Conservation (phyloP, 53 echinoderm and acorn worm genomes). For the Actinopyga echinites region DNA sequence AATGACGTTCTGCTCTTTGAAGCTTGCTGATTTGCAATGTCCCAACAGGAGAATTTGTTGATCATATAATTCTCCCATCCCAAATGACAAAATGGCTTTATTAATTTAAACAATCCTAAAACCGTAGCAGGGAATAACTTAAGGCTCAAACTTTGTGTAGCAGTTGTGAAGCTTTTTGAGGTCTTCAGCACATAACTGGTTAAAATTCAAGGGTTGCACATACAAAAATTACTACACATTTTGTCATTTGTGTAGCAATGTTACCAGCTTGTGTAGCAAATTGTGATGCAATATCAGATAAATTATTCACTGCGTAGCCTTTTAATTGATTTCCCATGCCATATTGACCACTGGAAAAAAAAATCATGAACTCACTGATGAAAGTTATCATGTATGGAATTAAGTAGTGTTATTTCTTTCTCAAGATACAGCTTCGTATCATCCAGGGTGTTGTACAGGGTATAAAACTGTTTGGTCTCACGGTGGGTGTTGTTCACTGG, state of each 20-base stretch:
- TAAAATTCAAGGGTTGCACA: too few species aligned
- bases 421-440: slow-evolving; percentile 96
- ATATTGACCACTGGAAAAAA: neutral
- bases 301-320: too few species aligned
- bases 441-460: slow-evolving; percentile 97
- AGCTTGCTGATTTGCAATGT: too few species aligned
- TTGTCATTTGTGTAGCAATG: too few species aligned
- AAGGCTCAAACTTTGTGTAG: too few species aligned
- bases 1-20: too few species aligned
- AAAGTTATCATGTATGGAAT: slow-evolving; percentile 98
- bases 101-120: neutral
- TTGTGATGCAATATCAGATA: too few species aligned
- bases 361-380: slow-evolving; percentile 80
- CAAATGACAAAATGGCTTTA: neutral
- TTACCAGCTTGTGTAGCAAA: too few species aligned
- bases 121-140: too few species aligned
- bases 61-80: too few species aligned
- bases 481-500: slow-evolving; percentile 86
- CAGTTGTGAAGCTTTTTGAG: neutral
- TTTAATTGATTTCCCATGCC: neutral
- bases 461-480: slow-evolving; percentile 99
- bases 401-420: slow-evolving; percentile 89
- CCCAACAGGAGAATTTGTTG: too few species aligned
- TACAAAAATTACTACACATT: too few species aligned
- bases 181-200: neutral